Evolutionary conservation across 2,888 invertebrate genomes (phyloP).

Genomic region (Anorthoa munda): DNA sequence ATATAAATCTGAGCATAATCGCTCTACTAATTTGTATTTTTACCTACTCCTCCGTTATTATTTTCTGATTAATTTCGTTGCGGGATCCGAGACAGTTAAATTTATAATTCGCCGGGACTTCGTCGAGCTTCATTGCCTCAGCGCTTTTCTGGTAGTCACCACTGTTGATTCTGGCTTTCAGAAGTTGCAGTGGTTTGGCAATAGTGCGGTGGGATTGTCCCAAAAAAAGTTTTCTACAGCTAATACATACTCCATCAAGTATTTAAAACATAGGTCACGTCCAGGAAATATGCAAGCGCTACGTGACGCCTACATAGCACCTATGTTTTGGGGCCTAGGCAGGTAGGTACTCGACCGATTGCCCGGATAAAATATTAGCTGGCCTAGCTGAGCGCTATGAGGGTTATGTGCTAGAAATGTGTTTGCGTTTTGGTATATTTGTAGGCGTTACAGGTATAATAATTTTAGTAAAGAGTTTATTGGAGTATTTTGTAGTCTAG

Average conservation of each 20-base stretch:
- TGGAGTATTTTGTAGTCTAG: background rate
- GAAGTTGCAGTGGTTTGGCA: too few species aligned
- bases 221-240: background rate
- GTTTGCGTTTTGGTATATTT: constrained; percentile 10
- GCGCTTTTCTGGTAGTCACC: too few species aligned
- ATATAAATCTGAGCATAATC: too few species aligned
- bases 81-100: too few species aligned
- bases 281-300: constrained; percentile 51
- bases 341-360: constrained; percentile 45
- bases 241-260: background rate
- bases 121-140: too few species aligned
- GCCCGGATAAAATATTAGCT: constrained; percentile 52
- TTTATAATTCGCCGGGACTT: too few species aligned
- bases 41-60: too few species aligned
- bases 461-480: background rate
- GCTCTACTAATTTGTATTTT: too few species aligned
- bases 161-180: too few species aligned
- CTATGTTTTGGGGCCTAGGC: constrained; percentile 24
- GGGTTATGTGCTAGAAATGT: constrained; percentile 1
- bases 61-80: too few species aligned
- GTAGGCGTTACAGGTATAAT: background rate
- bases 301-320: constrained; percentile 38
- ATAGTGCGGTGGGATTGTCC: too few species aligned
- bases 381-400: constrained; percentile 8
- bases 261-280: constrained; percentile 53